phyloP scores from a whole-genome alignment of 2,113 vertebrate species.

The Rhinolophus sinicus region DNA sequence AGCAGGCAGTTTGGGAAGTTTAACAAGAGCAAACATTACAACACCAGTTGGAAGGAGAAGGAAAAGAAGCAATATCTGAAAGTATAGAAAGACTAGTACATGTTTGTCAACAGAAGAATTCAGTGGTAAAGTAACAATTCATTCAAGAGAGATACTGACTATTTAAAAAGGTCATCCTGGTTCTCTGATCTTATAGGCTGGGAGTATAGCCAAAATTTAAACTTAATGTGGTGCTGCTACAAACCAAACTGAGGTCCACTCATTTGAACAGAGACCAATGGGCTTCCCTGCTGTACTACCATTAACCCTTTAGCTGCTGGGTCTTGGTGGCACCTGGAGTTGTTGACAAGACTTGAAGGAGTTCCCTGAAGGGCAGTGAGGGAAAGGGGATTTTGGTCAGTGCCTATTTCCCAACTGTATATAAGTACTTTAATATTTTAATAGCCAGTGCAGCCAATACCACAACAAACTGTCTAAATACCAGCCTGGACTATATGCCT shows the following conservation, averaged over 20 bases:
- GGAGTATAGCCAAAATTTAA: not conserved
- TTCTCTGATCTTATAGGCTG: not conserved
- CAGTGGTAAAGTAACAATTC: not conserved
- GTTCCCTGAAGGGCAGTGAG: too few species aligned
- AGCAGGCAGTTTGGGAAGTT: not conserved
- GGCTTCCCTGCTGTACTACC: fast-evolving
- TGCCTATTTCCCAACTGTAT: not conserved
- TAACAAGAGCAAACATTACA: not conserved
- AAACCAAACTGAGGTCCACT: not conserved
- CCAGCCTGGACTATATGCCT: not conserved
- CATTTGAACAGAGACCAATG: not conserved
- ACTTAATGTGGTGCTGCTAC: not conserved
- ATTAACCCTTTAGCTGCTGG: not conserved
- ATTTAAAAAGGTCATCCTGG: not conserved
- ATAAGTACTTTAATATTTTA: not conserved
- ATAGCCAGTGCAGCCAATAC: not conserved
- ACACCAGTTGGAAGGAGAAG: not conserved
- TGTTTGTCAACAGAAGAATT: not conserved
- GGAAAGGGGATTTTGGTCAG: not conserved
- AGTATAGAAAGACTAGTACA: not conserved
- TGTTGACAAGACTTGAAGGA: not conserved
- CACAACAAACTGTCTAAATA: not conserved
- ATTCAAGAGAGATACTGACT: not conserved
- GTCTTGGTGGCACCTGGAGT: not conserved
- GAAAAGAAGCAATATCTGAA: not conserved